These are phyloP conservation scores for Enoplosus armatus DNA, from an alignment of 2,797 vertebrate species.

Conservation along the genomic window DNA sequence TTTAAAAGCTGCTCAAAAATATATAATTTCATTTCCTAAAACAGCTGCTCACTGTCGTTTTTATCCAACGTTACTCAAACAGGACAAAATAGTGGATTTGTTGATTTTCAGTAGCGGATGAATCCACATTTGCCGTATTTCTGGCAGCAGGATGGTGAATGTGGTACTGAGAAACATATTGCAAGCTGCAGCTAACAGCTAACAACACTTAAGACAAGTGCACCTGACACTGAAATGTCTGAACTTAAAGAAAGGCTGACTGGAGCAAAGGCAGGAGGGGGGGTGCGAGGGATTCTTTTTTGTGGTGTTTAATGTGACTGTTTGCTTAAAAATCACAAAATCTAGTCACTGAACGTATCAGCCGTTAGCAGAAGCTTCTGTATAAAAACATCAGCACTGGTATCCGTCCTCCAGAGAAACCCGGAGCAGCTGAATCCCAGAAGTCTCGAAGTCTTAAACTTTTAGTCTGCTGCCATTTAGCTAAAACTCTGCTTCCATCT, in stretches of 20 bases:
- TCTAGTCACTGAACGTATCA: background rate
- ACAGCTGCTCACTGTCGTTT: too few relatives aligned
- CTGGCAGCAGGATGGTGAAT: background rate
- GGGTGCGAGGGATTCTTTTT: too few relatives aligned
- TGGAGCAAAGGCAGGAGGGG: background rate
- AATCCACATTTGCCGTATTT: background rate
- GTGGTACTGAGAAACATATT: background rate
- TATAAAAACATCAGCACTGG: constrained; percentile 4
- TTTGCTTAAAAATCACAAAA: background rate
- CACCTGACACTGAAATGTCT: background rate
- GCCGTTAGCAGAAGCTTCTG: background rate
- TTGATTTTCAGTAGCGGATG: background rate
- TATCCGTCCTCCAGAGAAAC: constrained; percentile 8
- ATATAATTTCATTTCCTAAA: too few relatives aligned
- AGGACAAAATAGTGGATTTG: too few relatives aligned
- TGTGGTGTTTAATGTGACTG: too few relatives aligned
- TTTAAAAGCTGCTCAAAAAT: background rate
- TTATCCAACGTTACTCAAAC: too few relatives aligned
- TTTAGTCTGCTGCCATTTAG: constrained; percentile 54
- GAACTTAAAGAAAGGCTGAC: background rate
- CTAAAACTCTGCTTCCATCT: constrained; percentile 64
- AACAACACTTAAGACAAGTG: background rate
- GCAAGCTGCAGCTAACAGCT: background rate
- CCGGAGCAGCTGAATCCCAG: background rate
- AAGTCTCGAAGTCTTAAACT: constrained; percentile 37